A percentile compares a stretch with the other conserved stretches of the same genome.
Evolutionary conservation across 2,113 vertebrate species (phyloP).

Genomic region (Bubo blakistoni): DNA sequence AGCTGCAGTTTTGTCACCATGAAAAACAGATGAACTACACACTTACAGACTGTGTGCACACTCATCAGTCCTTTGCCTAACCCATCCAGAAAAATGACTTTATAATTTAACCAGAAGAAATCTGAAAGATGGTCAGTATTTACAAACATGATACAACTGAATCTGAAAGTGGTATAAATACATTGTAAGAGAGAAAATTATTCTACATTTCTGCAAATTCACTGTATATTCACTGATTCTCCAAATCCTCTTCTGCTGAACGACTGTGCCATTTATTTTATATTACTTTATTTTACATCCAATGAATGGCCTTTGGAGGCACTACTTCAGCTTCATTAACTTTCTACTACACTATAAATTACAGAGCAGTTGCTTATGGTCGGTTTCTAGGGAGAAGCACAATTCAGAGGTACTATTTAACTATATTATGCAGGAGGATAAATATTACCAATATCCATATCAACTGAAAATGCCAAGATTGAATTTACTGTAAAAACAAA

Average conservation of each 20-base stretch:
- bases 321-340: constrained; percentile 49
- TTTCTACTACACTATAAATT: constrained; percentile 39
- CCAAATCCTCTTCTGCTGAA: not conserved
- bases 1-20: not conserved
- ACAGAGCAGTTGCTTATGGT: not conserved
- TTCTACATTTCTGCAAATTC: not conserved
- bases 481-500: not conserved
- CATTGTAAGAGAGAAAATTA: not conserved
- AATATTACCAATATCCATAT: not conserved
- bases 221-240: not conserved
- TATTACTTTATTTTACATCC: not conserved
- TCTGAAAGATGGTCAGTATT: not conserved
- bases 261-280: not conserved
- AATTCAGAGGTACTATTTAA: not conserved
- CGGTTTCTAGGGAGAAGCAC: not conserved
- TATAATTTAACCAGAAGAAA: not conserved
- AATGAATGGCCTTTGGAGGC: not conserved
- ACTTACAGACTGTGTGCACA: not conserved
- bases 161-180: not conserved
- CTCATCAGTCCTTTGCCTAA: not conserved
- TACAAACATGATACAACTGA: not conserved
- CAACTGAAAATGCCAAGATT: not conserved
- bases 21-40: not conserved
- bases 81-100: not conserved
- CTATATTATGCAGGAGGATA: not conserved